These are phyloP conservation scores for Chrysolina oricalcia DNA, from an alignment of 2,888 invertebrate species.

Conservation along the genomic window DNA sequence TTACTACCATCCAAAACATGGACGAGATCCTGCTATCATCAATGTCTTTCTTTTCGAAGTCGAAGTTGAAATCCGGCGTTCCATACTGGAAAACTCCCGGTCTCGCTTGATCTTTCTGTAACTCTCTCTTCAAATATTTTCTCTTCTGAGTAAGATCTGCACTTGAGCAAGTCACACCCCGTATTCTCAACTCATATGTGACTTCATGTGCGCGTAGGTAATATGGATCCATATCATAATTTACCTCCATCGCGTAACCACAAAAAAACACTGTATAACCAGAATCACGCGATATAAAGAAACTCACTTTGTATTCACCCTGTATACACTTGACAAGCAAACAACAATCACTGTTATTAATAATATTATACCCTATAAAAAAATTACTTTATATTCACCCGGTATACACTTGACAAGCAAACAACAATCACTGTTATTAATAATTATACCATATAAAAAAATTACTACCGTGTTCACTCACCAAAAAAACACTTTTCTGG, in stretches of 20 bases:
- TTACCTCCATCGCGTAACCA: background rate
- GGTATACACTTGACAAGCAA: no score
- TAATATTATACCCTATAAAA: no score
- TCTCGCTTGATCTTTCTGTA: background rate
- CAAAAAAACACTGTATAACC: no score
- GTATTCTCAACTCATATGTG: background rate
- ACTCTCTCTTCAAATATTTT: background rate
- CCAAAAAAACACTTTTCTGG: no score
- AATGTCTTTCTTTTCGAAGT: background rate
- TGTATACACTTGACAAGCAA: no score
- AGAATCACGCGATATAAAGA: no score
- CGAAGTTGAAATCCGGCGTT: background rate
- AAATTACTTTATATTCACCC: no score
- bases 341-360: no score
- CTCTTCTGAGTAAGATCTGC: background rate
- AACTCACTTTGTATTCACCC: no score
- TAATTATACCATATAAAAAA: no score
- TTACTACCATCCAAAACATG: constrained; percentile 29
- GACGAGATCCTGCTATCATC: background rate
- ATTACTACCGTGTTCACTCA: no score
- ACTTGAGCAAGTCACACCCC: background rate
- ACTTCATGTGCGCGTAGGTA: background rate
- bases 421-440: no score
- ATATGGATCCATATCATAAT: background rate
- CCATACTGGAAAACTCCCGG: background rate